Evolutionary conservation across 2,797 vertebrate species (phyloP).

Genomic region (Argyrosomus regius): DNA sequence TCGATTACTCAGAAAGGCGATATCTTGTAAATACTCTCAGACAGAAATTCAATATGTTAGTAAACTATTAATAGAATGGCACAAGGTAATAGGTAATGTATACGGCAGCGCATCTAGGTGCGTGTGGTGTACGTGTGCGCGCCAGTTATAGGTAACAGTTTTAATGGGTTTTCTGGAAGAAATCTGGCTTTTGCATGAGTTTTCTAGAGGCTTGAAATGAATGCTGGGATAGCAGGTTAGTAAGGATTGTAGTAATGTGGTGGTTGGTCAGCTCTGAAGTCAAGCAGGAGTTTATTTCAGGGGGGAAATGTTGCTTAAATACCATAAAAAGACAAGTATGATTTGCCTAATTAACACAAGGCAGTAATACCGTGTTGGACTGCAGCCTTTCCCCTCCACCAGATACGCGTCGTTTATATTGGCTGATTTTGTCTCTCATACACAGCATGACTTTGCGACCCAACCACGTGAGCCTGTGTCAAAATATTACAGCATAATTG

Average conservation of each 20-base stretch:
- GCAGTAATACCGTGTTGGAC: not conserved
- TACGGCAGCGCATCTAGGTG: slow-evolving; percentile 79
- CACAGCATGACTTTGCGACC: slow-evolving; percentile 21
- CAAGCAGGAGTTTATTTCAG: slow-evolving; percentile 28
- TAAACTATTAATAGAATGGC: slow-evolving; percentile 89
- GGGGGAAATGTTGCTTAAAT: slow-evolving; percentile 1
- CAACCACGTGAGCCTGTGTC: slow-evolving; percentile 43
- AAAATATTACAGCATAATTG: slow-evolving; percentile 45
- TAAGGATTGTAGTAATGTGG: slow-evolving; percentile 28
- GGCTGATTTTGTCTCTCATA: not conserved
- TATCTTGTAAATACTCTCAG: slow-evolving; percentile 83
- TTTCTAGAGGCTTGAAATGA: slow-evolving; percentile 5
- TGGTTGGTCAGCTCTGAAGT: slow-evolving; percentile 12
- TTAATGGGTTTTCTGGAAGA: slow-evolving; percentile 21
- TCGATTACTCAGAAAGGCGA: slow-evolving; percentile 74
- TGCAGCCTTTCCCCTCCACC: not conserved
- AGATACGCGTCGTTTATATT: not conserved
- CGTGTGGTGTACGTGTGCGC: slow-evolving; percentile 32
- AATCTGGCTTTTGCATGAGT: slow-evolving; percentile 22
- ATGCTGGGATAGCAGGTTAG: slow-evolving; percentile 49
- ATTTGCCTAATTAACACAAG: slow-evolving; percentile 21
- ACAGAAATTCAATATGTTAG: slow-evolving; percentile 85
- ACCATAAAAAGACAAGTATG: slow-evolving; percentile 2
- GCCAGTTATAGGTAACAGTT: slow-evolving; percentile 40
- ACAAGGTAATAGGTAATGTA: slow-evolving; percentile 85